phyloP scores from a whole-genome alignment of 2,888 invertebrate genomes.

The Cryptocheilus praepositus region DNA sequence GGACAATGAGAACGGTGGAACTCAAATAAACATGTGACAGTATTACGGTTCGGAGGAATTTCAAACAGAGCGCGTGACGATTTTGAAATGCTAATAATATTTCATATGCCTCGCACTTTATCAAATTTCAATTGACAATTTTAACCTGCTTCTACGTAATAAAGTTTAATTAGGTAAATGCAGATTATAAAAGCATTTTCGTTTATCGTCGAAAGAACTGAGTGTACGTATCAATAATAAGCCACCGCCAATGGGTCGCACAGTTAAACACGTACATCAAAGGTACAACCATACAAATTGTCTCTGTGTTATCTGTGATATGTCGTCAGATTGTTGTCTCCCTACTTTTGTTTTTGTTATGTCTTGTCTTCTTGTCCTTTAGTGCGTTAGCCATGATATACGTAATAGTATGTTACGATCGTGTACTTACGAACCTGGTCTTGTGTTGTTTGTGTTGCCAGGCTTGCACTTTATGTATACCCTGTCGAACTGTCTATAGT shows the following conservation, averaged over 20 bases:
- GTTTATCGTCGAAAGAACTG: background rate
- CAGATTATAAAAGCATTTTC: no score
- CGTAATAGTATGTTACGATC: conserved; percentile 49
- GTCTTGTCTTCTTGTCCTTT: conserved; percentile 73
- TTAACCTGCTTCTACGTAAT: no score
- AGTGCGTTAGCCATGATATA: conserved; percentile 62
- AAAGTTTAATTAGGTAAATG: no score
- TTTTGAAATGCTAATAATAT: no score
- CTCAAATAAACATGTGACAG: no score
- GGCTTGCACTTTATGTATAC: conserved; percentile 69
- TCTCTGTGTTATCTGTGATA: conserved; percentile 69
- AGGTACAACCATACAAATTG: conserved; percentile 50
- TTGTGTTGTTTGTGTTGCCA: conserved; percentile 72
- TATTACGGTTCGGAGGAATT: no score
- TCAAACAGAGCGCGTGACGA: no score
- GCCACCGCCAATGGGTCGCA: conserved; percentile 5
- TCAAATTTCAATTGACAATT: no score
- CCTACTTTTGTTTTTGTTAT: conserved; percentile 64
- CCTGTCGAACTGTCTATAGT: conserved; percentile 69
- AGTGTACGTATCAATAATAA: background rate
- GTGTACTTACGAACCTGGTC: conserved; percentile 62
- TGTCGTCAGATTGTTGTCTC: conserved; percentile 72
- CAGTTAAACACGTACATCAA: background rate
- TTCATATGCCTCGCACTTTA: no score
- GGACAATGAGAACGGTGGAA: no score